Percentiles rank a stretch among this genome's conserved stretches.
These are phyloP conservation scores for Quadroppia sp. DNA, from an alignment of 2,888 invertebrate genomes.

Conservation along the genomic window DNA sequence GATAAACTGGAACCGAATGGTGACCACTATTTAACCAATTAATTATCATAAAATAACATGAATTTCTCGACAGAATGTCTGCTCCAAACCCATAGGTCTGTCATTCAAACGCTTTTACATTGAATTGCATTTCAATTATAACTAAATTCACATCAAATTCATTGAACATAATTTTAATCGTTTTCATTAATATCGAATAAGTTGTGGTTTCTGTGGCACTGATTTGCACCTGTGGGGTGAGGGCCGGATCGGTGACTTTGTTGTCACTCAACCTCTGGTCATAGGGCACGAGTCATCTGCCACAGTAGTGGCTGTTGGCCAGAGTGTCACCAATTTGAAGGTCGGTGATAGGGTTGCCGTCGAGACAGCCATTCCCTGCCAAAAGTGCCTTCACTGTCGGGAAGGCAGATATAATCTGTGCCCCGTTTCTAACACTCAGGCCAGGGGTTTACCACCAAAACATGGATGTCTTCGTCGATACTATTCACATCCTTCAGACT, in stretches of 20 bases:
- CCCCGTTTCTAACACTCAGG: slow-evolving; percentile 36
- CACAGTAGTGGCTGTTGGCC: slow-evolving; percentile 41
- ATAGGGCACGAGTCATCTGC: slow-evolving; percentile 45
- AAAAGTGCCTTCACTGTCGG: slow-evolving; percentile 41
- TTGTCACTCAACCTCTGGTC: slow-evolving; percentile 59
- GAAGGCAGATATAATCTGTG: slow-evolving; percentile 45
- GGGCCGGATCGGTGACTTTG: slow-evolving; percentile 80
- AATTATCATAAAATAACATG: not conserved
- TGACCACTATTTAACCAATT: not conserved
- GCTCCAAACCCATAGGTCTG: slow-evolving; percentile 28
- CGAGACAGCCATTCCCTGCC: slow-evolving; percentile 45
- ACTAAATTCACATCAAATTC: not conserved
- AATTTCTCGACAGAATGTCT: slow-evolving; percentile 1
- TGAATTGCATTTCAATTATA: not conserved
- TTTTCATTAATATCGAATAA: not conserved
- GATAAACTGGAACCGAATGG: slow-evolving; percentile 4
- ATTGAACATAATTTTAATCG: too few relatives aligned
- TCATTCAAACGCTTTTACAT: not conserved
- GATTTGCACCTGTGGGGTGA: slow-evolving; percentile 87
- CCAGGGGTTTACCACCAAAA: slow-evolving; percentile 63
- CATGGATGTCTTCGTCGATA: slow-evolving; percentile 83
- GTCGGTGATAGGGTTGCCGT: slow-evolving; percentile 45
- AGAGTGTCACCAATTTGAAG: slow-evolving; percentile 37
- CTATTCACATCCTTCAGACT: slow-evolving; percentile 72
- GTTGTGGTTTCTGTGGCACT: slow-evolving; percentile 78